Conservation (phyloP, 2,113 vertebrate genomes). For the Talpa occidentalis region DNA sequence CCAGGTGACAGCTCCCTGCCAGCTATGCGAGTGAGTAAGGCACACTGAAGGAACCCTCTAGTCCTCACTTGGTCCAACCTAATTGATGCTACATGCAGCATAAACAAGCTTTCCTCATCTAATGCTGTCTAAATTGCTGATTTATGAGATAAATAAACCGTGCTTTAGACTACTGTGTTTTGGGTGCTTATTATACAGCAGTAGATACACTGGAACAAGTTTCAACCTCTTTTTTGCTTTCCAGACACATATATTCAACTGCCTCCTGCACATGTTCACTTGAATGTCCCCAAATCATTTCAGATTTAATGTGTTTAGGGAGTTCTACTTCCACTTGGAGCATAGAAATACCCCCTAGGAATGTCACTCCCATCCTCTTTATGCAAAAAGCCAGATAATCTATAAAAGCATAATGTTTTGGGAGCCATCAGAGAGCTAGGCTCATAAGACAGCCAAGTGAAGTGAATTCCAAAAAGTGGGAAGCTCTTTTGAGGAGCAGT, state of each 20-base stretch:
- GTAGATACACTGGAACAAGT: background rate
- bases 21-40: background rate
- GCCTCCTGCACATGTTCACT: background rate
- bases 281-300: background rate
- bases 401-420: background rate
- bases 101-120: background rate
- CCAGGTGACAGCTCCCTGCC: background rate
- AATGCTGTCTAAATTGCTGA: background rate
- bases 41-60: background rate
- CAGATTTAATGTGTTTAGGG: background rate
- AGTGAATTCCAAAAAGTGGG: background rate
- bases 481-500: background rate
- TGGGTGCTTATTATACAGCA: background rate
- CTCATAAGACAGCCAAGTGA: background rate
- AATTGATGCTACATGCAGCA: background rate
- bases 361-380: background rate
- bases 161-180: background rate
- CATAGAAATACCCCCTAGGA: background rate
- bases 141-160: background rate
- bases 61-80: background rate
- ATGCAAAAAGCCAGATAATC: background rate
- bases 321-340: background rate
- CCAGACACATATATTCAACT: background rate
- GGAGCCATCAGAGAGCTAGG: background rate
- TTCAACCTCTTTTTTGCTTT: constrained; percentile 11